Conservation (phyloP, 2,113 vertebrate genomes). For the Amia ocellicauda region DNA sequence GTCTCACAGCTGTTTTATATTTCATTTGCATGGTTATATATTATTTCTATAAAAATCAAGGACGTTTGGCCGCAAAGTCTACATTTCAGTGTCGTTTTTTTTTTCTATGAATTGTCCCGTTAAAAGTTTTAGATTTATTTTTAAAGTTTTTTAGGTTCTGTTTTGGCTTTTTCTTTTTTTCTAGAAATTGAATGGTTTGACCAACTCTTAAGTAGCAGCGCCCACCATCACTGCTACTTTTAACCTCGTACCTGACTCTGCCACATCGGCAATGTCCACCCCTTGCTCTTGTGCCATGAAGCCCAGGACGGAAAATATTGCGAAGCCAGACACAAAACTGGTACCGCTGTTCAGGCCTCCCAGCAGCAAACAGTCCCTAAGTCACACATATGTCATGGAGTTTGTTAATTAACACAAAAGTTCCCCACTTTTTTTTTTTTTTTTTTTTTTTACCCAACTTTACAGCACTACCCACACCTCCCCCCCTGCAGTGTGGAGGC, state of each 20-base stretch:
- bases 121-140: background rate
- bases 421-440: slow-evolving; percentile 41
- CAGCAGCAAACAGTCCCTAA: slow-evolving; percentile 99
- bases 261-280: slow-evolving; percentile 99
- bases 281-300: slow-evolving; percentile 99
- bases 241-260: slow-evolving; percentile 99
- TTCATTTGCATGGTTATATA: background rate
- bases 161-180: slow-evolving; percentile 32
- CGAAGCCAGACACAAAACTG: slow-evolving; percentile 99
- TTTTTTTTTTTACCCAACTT: slow-evolving; percentile 32
- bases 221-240: slow-evolving; percentile 92
- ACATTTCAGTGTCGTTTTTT: slow-evolving; percentile 42
- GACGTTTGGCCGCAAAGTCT: background rate
- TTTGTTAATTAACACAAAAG: slow-evolving; percentile 96
- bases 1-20: background rate
- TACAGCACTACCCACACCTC: slow-evolving; percentile 35
- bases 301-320: slow-evolving; percentile 99
- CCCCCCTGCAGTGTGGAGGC: slow-evolving; percentile 53
- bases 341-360: slow-evolving; percentile 99
- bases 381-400: slow-evolving; percentile 99
- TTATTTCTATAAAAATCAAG: background rate
- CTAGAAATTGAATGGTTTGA: background rate
- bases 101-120: slow-evolving; percentile 6
- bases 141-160: slow-evolving; percentile 35
- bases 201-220: slow-evolving; percentile 76